These are phyloP conservation scores for Sinocyclocheilus anshuiensis DNA, from an alignment of 2,113 vertebrate genomes.

Conservation along the genomic window DNA sequence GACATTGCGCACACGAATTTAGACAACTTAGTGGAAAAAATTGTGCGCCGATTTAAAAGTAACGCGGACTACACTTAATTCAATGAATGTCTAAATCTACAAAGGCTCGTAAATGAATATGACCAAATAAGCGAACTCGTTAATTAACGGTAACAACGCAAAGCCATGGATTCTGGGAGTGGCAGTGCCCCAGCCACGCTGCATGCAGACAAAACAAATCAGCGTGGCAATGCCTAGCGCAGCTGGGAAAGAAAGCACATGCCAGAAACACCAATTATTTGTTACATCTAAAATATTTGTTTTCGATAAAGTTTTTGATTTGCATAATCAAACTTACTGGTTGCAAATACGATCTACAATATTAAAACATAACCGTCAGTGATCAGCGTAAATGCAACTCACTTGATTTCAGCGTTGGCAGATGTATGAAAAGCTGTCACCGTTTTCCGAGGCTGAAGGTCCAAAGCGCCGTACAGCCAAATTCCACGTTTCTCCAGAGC, in stretches of 20 bases:
- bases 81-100: not conserved
- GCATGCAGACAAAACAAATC: slow-evolving; percentile 63
- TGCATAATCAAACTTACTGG: not conserved
- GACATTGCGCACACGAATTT: not conserved
- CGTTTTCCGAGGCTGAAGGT: not conserved
- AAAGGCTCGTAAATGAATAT: not conserved
- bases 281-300: not conserved
- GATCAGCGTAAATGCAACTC: not conserved
- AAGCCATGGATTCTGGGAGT: slow-evolving; percentile 60
- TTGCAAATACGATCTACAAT: not conserved
- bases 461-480: slow-evolving; percentile 16
- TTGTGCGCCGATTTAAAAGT: not conserved
- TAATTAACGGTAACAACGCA: slow-evolving; percentile 35
- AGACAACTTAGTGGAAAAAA: not conserved
- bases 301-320: not conserved
- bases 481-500: slow-evolving; percentile 38
- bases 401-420: not conserved
- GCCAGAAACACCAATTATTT: not conserved
- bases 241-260: slow-evolving; percentile 3
- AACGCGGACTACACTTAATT: not conserved
- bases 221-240: slow-evolving; percentile 26
- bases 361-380: not conserved
- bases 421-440: slow-evolving; percentile 13
- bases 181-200: slow-evolving; percentile 56
- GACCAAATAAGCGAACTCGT: not conserved